Base-by-base conservation (phyloP, 2,113 vertebrate genomes). In the Uria aalge region DNA sequence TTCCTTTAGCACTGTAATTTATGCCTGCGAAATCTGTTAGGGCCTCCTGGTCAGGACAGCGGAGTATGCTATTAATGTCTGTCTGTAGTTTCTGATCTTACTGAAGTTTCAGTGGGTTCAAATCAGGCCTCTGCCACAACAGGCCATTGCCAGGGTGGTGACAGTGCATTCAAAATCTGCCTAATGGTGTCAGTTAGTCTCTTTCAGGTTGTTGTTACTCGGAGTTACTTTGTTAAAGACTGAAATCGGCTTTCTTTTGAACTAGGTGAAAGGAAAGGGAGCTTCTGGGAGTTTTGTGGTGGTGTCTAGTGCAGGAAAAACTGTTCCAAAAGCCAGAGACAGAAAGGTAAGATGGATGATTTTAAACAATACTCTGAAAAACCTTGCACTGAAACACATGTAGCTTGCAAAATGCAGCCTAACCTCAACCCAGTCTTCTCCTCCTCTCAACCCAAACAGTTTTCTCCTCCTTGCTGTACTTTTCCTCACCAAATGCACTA, bases 271-370 rank as follows among this genome's bases (percentile, higher is more conserved):
- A 97, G 99, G 99, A 66, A 99, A 99, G 96, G 99, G 99, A 85
- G 99, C 99, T 63, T 99, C 99, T 55, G 99, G 99, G 57, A 99
- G 99, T 94, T 99, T 99, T 76, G 89, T 99, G 64, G 99, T 99
- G 50, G 99, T 98, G 73, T 97, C 98, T 48, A 99, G 98, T 92
- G 96, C 98, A 95, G 98, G 99, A 83, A 99, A 99, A 98, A 94
- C 97, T 23, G 72, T 98, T 55, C 96, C 97, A 23, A 99, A 98
- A 94, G 78, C 98, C 73, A 97, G 97, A 92, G 98, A 98, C 79
- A 98, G 96, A 96, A 99, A 99, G 98, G 99, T 99, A 98, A 96
- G 96, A 43, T 59, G 38, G 64, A 38, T 67, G 3, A 24, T 41
- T 92, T 79, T 53, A 69, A 96, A 60, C 30, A 52, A 5, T 8